phyloP scores from a whole-genome alignment of 2,888 invertebrate genomes.

The Exocentrus adspersus region DNA sequence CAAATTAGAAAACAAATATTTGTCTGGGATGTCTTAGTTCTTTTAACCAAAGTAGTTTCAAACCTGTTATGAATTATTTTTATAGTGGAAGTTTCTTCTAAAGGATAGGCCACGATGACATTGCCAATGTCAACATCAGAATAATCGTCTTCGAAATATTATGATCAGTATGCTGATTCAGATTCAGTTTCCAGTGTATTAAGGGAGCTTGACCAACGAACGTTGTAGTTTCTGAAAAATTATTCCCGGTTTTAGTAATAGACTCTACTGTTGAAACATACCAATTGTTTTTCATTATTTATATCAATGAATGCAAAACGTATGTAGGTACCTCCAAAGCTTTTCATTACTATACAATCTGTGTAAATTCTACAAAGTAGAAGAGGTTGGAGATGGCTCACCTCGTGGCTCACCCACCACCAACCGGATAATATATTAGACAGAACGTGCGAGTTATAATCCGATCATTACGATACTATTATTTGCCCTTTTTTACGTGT shows the following conservation, averaged over 20 bases:
- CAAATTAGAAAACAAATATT: not conserved
- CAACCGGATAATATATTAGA: conserved; percentile 7
- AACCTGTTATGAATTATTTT: not conserved
- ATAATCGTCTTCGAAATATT: not conserved
- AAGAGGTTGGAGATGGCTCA: conserved; percentile 2
- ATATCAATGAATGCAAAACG: too few species aligned
- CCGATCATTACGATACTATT: conserved; percentile 2
- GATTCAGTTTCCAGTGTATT: not conserved
- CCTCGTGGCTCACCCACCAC: not conserved
- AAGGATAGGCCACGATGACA: not conserved
- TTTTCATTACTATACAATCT: too few species aligned
- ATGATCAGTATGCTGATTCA: too few species aligned
- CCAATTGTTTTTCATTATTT: not conserved
- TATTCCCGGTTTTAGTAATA: too few species aligned
- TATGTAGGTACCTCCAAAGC: too few species aligned
- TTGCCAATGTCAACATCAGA: not conserved
- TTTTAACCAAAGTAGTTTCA: not conserved
- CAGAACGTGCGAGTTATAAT: not conserved
- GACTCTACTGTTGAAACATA: not conserved
- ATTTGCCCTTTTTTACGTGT: conserved; percentile 8
- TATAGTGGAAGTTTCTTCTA: not conserved
- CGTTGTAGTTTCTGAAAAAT: too few species aligned
- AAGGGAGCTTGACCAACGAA: too few species aligned
- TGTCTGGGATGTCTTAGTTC: not conserved
- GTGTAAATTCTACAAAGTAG: too few species aligned